These are phyloP conservation scores for Neolamprologus hecqui DNA, from an alignment of 2,113 vertebrate genomes.

Conservation along the genomic window DNA sequence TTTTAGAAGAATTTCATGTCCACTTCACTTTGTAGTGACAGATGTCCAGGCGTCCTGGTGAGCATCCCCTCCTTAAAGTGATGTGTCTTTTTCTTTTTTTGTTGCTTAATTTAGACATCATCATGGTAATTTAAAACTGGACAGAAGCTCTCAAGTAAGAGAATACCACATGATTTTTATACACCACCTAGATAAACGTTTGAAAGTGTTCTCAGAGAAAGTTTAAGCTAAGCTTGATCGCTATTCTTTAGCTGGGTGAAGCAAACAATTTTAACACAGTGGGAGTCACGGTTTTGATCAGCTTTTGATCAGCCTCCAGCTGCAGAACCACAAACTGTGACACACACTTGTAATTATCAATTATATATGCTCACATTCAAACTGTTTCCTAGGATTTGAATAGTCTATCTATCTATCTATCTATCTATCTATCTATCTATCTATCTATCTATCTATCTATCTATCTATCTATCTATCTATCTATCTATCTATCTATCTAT, in stretches of 20 bases:
- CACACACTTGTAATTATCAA: slow-evolving; percentile 5
- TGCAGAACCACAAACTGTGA: background rate
- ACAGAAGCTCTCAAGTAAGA: background rate
- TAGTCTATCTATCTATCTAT: background rate
- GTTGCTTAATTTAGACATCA: background rate
- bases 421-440: background rate
- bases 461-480: background rate
- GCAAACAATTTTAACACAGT: background rate
- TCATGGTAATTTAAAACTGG: background rate
- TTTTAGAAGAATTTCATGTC: background rate
- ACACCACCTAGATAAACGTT: background rate
- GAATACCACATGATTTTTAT: background rate
- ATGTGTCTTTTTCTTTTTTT: background rate
- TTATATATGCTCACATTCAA: slow-evolving; percentile 5
- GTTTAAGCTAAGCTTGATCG: background rate
- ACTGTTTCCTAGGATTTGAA: background rate
- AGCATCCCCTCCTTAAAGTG: background rate
- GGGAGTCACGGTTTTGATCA: background rate
- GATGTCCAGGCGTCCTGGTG: background rate
- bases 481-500: background rate
- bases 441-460: background rate
- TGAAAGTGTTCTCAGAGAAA: background rate
- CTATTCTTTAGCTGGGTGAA: background rate
- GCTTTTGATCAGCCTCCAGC: background rate
- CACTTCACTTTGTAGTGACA: background rate